Conservation (phyloP, 2,888 invertebrate species). For the Lepas anatifera region DNA sequence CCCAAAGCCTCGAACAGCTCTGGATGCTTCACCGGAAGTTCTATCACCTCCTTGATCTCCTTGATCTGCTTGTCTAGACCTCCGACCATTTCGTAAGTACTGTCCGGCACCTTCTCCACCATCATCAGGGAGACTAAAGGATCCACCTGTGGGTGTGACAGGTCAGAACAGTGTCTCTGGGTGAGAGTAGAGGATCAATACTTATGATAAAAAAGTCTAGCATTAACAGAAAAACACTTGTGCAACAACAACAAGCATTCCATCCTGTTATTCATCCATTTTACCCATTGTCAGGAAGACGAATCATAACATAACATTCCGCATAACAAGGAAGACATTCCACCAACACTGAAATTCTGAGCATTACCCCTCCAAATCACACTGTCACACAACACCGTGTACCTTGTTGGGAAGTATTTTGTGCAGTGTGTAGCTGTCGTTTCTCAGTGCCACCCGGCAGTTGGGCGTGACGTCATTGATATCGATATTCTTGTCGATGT, state of each 20-base stretch:
- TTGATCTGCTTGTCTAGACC: slow-evolving; percentile 99
- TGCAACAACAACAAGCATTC: no score
- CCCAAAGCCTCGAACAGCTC: slow-evolving; percentile 98
- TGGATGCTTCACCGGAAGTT: slow-evolving; percentile 97
- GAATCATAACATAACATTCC: no score
- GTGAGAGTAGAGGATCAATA: no score
- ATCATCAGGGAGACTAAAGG: slow-evolving; percentile 99
- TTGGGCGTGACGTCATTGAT: slow-evolving; percentile 96
- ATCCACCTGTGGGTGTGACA: slow-evolving; percentile 54
- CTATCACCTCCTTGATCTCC: slow-evolving; percentile 99
- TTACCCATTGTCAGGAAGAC: no score
- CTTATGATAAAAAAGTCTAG: no score
- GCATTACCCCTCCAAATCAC: no score
- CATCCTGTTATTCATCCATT: no score
- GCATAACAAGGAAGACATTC: no score
- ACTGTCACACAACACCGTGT: slow-evolving; percentile 22
- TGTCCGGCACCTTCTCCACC: slow-evolving; percentile 99
- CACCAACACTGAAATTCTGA: no score
- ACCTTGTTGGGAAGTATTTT: slow-evolving; percentile 97
- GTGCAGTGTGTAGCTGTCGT: slow-evolving; percentile 96
- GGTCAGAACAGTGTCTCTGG: background rate
- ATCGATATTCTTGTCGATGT: slow-evolving; percentile 97
- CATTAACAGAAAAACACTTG: no score
- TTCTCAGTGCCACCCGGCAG: slow-evolving; percentile 90
- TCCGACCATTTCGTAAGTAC: slow-evolving; percentile 99